Percentiles rank a stretch among this genome's conserved stretches.
Conservation (phyloP, 2,797 vertebrate genomes). For the Cryptoblepharus egeriae region DNA sequence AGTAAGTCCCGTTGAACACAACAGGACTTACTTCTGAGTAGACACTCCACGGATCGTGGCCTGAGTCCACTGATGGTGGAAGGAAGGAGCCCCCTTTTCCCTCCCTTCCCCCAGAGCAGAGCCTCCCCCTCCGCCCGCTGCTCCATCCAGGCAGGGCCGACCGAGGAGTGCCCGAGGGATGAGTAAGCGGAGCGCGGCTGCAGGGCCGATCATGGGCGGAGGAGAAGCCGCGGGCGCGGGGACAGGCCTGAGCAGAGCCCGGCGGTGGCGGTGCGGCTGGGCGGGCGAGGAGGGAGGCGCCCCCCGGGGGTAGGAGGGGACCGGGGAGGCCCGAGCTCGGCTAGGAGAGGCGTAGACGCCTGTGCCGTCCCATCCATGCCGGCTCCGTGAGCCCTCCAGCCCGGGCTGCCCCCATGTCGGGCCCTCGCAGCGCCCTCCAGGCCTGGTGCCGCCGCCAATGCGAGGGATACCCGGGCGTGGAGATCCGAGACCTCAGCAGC, state of each 20-base stretch:
- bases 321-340: constrained; percentile 2
- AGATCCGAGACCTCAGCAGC: constrained; percentile 89
- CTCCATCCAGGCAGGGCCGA: neutral
- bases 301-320: constrained; percentile 42
- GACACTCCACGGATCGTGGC: too few species aligned
- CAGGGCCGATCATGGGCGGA: constrained; percentile 36
- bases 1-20: too few species aligned
- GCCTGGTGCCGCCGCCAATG: constrained; percentile 94
- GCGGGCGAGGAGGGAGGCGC: constrained; percentile 45
- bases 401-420: constrained; percentile 80
- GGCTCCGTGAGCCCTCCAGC: neutral
- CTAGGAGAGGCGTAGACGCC: constrained; percentile 20
- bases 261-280: constrained; percentile 22
- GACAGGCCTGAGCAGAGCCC: constrained; percentile 46
- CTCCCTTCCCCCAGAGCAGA: neutral
- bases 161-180: constrained; percentile 18
- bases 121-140: neutral
- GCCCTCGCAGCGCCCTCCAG: constrained; percentile 88
- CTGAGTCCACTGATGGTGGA: too few species aligned
- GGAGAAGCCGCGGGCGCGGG: constrained; percentile 38
- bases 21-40: too few species aligned
- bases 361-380: constrained; percentile 13
- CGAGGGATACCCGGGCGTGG: constrained; percentile 87
- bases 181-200: constrained; percentile 16
- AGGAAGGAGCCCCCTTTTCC: neutral